phyloP scores from a whole-genome alignment of 2,113 vertebrate genomes.

The Prionailurus viverrinus region DNA sequence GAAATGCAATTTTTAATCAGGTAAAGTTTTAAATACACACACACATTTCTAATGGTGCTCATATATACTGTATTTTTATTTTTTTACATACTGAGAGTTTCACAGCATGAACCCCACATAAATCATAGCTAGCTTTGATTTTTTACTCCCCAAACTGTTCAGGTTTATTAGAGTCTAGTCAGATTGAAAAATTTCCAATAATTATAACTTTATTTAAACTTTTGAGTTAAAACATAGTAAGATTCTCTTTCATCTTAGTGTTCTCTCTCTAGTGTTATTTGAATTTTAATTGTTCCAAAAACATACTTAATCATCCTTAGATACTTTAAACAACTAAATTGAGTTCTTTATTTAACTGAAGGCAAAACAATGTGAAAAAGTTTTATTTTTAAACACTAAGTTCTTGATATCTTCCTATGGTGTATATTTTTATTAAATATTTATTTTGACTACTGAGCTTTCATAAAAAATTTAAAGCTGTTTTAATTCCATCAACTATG shows the following conservation, averaged over 20 bases:
- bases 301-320: constrained; percentile 14
- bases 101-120: constrained; percentile 60
- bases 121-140: constrained; percentile 63
- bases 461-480: constrained; percentile 68
- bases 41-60: constrained; percentile 78
- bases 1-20: constrained; percentile 42
- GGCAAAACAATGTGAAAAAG: constrained; percentile 66
- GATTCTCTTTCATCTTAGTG: constrained; percentile 6
- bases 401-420: constrained; percentile 78
- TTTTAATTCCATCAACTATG: constrained; percentile 74
- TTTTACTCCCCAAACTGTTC: constrained; percentile 19
- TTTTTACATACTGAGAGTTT: constrained; percentile 55
- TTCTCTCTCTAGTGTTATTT: constrained; percentile 40
- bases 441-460: constrained; percentile 87
- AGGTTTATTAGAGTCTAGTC: constrained; percentile 1
- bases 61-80: constrained; percentile 71
- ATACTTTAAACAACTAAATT: constrained; percentile 76
- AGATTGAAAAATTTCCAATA: constrained; percentile 42
- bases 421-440: constrained; percentile 86
- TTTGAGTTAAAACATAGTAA: constrained; percentile 35
- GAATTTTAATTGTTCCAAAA: constrained; percentile 64
- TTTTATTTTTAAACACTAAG: constrained; percentile 79
- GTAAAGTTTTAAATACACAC: constrained; percentile 67
- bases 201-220: constrained; percentile 26
- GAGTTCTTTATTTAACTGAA: constrained; percentile 69